These are phyloP conservation scores for Philhelius pedissequus DNA, from an alignment of 2,888 invertebrate genomes.

Conservation along the genomic window DNA sequence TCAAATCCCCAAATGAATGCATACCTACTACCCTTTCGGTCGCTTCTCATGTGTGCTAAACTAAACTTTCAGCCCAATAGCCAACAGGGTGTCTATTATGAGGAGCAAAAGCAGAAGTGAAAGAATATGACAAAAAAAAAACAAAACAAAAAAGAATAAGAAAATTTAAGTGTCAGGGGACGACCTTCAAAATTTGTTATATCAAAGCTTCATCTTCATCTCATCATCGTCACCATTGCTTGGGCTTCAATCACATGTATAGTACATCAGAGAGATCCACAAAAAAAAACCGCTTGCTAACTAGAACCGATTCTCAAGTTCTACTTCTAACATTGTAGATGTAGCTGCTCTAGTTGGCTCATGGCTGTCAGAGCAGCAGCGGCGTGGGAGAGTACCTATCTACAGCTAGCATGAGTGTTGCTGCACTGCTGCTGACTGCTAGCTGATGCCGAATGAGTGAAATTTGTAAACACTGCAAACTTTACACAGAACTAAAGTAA, in stretches of 20 bases:
- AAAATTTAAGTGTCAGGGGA: conserved; percentile 58
- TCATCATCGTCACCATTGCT: conserved; percentile 8
- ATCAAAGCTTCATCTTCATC: conserved; percentile 60
- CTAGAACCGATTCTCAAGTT: conserved; percentile 28
- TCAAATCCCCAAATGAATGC: conserved; percentile 3
- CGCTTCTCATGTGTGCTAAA: neutral
- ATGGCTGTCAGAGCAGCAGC: neutral
- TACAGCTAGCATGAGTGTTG: neutral
- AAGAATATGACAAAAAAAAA: neutral
- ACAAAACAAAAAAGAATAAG: conserved; percentile 9
- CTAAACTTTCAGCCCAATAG: neutral
- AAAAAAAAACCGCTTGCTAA: conserved; percentile 11
- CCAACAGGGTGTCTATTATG: neutral
- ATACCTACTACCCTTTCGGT: neutral
- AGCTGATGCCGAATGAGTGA: conserved; percentile 42
- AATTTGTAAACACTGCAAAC: conserved; percentile 31
- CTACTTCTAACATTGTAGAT: neutral
- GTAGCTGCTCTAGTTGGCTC: neutral
- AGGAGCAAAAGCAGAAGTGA: neutral
- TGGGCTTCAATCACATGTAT: neutral
- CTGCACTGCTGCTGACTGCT: conserved; percentile 37
- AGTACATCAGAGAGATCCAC: conserved; percentile 6
- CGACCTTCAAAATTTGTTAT: conserved; percentile 61
- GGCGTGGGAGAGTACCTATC: conserved; percentile 39
- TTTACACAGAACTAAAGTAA: neutral